Evolutionary conservation across 2,797 vertebrate genomes (phyloP).

Genomic region (Rhabdophis nuchalis): DNA sequence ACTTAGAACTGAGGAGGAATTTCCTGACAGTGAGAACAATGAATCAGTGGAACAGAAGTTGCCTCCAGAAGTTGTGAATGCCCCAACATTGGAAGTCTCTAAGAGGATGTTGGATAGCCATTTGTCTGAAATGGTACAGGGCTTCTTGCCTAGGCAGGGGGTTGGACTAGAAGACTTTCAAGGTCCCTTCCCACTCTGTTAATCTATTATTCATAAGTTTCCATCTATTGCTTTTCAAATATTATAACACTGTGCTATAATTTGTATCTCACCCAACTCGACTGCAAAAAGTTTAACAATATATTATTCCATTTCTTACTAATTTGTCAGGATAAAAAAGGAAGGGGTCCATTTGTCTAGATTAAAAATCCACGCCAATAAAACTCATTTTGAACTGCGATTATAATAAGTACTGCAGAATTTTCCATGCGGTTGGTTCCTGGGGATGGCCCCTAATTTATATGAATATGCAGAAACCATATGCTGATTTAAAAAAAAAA

Average conservation of each 20-base stretch:
- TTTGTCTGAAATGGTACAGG: not conserved
- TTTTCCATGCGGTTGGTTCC: not conserved
- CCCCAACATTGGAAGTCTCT: too few species aligned
- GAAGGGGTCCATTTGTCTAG: not conserved
- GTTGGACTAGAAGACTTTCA: not conserved
- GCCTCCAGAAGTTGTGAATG: too few species aligned
- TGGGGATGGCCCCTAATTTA: not conserved
- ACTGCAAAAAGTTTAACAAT: conserved; percentile 48
- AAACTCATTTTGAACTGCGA: not conserved
- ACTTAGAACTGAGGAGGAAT: too few species aligned
- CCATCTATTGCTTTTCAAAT: not conserved
- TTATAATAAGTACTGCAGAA: not conserved
- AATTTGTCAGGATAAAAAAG: conserved; percentile 27
- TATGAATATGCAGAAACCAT: not conserved
- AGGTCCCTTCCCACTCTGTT: not conserved
- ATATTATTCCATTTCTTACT: conserved; percentile 62
- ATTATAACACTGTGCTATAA: not conserved
- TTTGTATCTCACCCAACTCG: conserved; percentile 7
- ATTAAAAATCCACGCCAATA: conserved; percentile 5
- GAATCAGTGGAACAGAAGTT: too few species aligned
- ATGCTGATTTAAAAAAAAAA: not conserved
- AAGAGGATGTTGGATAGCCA: too few species aligned
- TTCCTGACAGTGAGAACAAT: too few species aligned
- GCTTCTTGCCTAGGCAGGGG: not conserved
- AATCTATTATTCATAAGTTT: not conserved